Base-by-base conservation (phyloP, 2,888 invertebrate genomes). In the Boloria selene region DNA sequence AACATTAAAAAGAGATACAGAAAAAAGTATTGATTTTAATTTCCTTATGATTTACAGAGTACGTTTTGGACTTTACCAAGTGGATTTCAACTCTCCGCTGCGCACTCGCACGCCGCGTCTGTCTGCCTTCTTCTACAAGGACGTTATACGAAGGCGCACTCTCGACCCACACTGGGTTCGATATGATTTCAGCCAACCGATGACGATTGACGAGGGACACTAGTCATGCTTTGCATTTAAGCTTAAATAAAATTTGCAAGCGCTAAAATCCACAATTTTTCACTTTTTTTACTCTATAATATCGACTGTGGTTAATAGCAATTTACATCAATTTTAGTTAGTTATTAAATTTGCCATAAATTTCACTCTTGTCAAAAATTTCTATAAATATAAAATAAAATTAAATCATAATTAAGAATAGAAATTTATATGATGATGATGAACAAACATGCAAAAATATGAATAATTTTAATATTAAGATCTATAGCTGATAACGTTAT, bases 111-210 rank as follows among this genome's bases (percentile, higher is more conserved):
- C 17, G n/a, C 58, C 58, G 7, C 58, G 58, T 13, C 26, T 47
- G 58, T 31, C 49, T 13, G 58, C 58, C 13, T 45, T 47, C 58
- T 58, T 47, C n/a, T 58, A 26, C 17, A 58, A 49, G 13, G 47
- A 58, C 17, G 13, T 49, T 3, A 31, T 59, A 49, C 10, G 58
- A 31, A 13, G 49, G 16, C 58, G 13, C 13, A 49, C 58, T 13
- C 16, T 59, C 16, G 13, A 59, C 3, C 26, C 16, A 16, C 13
- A 6, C 16, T 49, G 45, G 47, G 6, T 22, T 13, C 58, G 22
- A 31, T 38, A 38, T 38, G 26, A 47, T 10, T 26, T 31, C 7
- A 22, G 16, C 1, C 26, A 26, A 16, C 16, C 31, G 14, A 58
- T 58, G 47, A 16, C 18, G 10, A 55, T 55, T 18, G 55, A 55